Conservation (phyloP, 2,113 vertebrate genomes). For the Cichladusa arquata region DNA sequence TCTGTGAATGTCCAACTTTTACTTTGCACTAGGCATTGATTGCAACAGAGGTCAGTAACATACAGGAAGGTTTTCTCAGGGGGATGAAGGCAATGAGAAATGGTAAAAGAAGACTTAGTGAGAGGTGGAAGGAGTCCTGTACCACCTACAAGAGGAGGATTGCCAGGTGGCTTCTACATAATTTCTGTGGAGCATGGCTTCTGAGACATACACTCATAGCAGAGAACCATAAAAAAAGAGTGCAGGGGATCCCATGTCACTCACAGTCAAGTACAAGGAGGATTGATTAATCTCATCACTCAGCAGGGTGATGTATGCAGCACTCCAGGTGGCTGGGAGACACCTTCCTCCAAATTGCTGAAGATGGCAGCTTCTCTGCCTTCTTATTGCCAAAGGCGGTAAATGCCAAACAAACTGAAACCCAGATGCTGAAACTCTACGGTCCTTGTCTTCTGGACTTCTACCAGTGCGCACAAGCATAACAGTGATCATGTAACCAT, state of each 20-base stretch:
- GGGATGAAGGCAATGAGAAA: not conserved
- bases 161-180: rapidly evolving
- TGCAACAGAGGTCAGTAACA: not conserved
- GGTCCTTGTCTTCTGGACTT: not conserved
- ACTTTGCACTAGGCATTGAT: not conserved
- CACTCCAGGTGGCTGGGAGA: not conserved
- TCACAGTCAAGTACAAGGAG: not conserved
- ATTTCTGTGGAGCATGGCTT: not conserved
- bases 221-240: not conserved
- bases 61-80: not conserved
- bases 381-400: not conserved
- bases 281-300: not conserved
- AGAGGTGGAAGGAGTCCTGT: not conserved
- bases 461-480: not conserved
- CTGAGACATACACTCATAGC: not conserved
- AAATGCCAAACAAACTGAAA: not conserved
- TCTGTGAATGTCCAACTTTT: not conserved
- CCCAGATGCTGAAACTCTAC: not conserved
- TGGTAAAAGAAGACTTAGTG: not conserved
- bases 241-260: not conserved
- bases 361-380: not conserved
- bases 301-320: not conserved
- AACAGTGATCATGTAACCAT: not conserved
- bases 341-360: not conserved
- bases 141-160: not conserved